Evolutionary conservation across 2,797 vertebrate species (phyloP), one percentile per base, ranked within the genome.

Genomic region (Coccyzus lansbergi): DNA sequence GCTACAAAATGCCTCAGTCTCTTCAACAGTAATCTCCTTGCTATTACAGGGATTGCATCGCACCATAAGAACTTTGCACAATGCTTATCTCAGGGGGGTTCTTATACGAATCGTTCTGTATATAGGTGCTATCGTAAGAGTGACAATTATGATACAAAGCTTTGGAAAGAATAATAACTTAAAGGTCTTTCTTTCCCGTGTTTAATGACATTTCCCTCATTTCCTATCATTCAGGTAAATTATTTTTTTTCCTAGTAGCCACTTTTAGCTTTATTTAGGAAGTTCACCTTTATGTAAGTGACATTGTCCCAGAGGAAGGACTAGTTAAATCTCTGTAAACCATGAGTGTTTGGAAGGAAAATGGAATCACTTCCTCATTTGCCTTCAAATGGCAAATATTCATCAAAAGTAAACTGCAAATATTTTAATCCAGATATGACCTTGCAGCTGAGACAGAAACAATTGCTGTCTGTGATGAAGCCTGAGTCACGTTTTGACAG

Each of bases 361-460:
- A 88, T 42, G 4, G 83, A 53, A 69, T 42, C 1, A 8, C 29
- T 82, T 86, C 38, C 5, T 84, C 36, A 24, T 63, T 72, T 86
- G 29, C 44, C 14, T 86, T 81, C 44, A 62, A 29, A 38, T 7
- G 12, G 52, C 13, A 21, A 82, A 56, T 69, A 72, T 52, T 79
- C 31, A 65, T 83, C 84, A 83, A 42, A 88, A 83, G 9, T 71
- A 88, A 92, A 81, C 24, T 69, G 49, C 14, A 95, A 86, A 53
- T 86, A 88, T 86, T 92, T 95, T 88, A 88, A 87, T 85, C 34
- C 58, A 86, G 78, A 60, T 26, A 15, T 60, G 94, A 93, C 94
- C 95, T 95, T 96, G 93, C 33, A 93, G 40, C 86, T 83, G 91
- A 83, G 80, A 86, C 36, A 62, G 38, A 93, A 93, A 88, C 69